These are phyloP conservation scores for Linnaemya tessellans DNA, from an alignment of 2,888 invertebrate species.

Conservation along the genomic window DNA sequence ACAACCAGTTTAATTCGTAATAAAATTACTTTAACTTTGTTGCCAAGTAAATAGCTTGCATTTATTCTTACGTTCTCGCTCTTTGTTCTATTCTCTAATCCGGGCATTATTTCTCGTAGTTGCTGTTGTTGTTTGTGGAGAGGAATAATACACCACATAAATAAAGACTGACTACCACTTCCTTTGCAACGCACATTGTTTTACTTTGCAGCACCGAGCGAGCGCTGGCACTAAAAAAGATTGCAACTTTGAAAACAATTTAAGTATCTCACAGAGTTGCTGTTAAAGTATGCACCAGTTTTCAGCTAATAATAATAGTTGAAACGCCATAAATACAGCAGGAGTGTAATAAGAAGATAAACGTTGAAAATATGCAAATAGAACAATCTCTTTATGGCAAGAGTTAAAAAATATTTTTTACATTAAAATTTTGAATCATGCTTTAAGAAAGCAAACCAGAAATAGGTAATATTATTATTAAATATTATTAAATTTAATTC, in stretches of 20 bases:
- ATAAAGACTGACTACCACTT: neutral
- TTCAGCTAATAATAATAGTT: neutral
- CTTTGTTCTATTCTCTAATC: neutral
- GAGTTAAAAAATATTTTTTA: neutral
- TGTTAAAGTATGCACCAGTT: neutral
- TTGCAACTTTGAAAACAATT: neutral
- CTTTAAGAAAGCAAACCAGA: too few relatives aligned
- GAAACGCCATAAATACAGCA: neutral
- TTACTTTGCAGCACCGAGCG: neutral
- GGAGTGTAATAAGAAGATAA: neutral
- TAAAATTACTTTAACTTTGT: constrained; percentile 9
- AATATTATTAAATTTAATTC: too few relatives aligned
- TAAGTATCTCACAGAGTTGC: neutral
- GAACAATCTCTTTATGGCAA: neutral
- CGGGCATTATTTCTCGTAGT: neutral
- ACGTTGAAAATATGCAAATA: neutral
- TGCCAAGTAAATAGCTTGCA: neutral
- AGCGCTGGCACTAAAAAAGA: neutral
- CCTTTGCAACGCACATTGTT: neutral
- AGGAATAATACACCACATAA: neutral
- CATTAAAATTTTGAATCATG: too few relatives aligned
- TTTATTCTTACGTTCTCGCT: neutral
- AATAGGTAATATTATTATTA: too few relatives aligned
- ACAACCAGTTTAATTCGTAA: neutral
- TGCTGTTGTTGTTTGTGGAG: neutral